These are phyloP conservation scores for Halictus quadricinctus DNA, from an alignment of 2,888 invertebrate species.

Conservation along the genomic window DNA sequence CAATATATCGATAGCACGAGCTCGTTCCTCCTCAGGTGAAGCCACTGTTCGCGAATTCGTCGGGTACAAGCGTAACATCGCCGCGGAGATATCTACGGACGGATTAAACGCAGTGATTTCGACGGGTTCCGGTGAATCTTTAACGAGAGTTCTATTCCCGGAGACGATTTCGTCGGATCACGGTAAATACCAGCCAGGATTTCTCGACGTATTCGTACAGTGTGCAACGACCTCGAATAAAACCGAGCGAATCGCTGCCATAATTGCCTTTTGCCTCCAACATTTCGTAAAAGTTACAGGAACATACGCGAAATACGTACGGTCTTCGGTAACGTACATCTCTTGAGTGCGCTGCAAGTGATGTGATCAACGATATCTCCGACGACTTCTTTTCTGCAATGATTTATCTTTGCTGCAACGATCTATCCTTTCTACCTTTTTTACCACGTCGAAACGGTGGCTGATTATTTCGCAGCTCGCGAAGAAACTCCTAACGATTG, in stretches of 20 bases:
- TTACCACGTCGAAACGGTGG: too few relatives aligned
- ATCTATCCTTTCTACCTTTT: not conserved
- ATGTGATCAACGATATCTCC: not conserved
- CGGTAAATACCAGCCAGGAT: conserved; percentile 47
- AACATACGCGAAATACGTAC: not conserved
- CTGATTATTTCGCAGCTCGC: too few relatives aligned
- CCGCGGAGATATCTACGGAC: not conserved
- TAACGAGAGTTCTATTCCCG: conserved; percentile 42
- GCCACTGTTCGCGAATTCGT: not conserved
- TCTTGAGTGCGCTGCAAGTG: not conserved
- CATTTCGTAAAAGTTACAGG: not conserved
- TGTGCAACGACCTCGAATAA: conserved; percentile 45
- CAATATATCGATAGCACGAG: not conserved
- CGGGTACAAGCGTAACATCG: not conserved
- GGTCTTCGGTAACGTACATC: not conserved
- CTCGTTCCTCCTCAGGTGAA: not conserved
- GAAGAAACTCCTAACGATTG: not conserved
- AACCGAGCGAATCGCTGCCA: conserved; percentile 35
- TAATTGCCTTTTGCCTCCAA: conserved; percentile 29
- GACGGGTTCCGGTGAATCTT: conserved; percentile 48
- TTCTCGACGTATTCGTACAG: conserved; percentile 25
- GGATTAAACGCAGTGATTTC: conserved; percentile 32
- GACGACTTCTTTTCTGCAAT: not conserved
- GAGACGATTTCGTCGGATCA: conserved; percentile 24
- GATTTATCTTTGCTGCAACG: not conserved